phyloP scores from a whole-genome alignment of 2,113 vertebrate genomes.

The Platysteira castanea region DNA sequence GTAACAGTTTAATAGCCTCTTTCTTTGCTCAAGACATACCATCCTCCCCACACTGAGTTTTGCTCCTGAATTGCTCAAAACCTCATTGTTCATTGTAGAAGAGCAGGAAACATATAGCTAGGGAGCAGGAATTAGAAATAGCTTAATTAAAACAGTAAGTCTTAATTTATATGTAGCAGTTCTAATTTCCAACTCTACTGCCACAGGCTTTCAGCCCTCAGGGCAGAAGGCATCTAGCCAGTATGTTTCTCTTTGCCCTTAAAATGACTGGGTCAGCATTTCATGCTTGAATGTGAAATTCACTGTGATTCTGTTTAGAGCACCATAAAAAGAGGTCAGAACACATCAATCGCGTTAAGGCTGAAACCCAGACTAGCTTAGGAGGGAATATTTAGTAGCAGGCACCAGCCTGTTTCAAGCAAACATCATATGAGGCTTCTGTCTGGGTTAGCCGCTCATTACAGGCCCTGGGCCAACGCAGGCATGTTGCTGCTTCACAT shows the following conservation, averaged over 20 bases:
- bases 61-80: not conserved
- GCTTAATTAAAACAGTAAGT: conserved; percentile 42
- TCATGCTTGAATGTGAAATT: conserved; percentile 64
- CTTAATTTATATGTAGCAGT: conserved; percentile 34
- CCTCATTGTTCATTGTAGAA: not conserved
- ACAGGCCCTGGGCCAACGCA: conserved; percentile 5
- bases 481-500: not conserved
- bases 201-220: not conserved
- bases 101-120: not conserved
- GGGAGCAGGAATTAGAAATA: conserved; percentile 32
- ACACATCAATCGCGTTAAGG: conserved; percentile 59
- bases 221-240: conserved; percentile 46
- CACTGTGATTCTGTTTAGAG: conserved; percentile 62
- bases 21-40: not conserved
- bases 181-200: conserved; percentile 11
- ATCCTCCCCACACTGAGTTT: not conserved
- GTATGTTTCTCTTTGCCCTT: conserved; percentile 49
- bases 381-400: conserved; percentile 60
- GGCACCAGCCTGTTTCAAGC: conserved; percentile 40
- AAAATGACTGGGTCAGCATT: conserved; percentile 64
- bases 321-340: conserved; percentile 67
- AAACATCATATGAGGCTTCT: not conserved
- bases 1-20: not conserved
- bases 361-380: conserved; percentile 53
- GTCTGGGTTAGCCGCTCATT: conserved; percentile 38